Evolutionary conservation across 2,888 invertebrate genomes (phyloP), one percentile per base, ranked within the genome.

Genomic region (Polymixis lichenea): DNA sequence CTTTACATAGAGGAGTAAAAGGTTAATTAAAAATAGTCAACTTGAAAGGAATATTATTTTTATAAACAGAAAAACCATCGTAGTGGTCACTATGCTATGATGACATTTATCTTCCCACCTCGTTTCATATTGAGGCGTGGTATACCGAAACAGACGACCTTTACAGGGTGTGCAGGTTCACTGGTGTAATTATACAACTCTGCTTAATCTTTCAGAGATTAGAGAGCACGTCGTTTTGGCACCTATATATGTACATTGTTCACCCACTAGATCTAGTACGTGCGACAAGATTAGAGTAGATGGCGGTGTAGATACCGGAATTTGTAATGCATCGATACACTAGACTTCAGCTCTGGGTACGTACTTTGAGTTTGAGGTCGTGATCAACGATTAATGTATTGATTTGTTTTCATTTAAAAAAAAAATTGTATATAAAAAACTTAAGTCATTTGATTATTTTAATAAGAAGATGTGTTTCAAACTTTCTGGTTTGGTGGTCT

Each of bases 191-290:
- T 61, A 66, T 49, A 60, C 65, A 73, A 53, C 25, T 73, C 28
- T 19, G 22, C 22, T 11, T 71, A 67, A 85, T 73, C 67, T 62
- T 70, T 66, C 5, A n/a, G 60, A 70, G 72, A 77, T 85, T 77
- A 85, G 49, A 60, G 38, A 58, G 15, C n/a, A 49, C 66, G 49
- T 58, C 49, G 25, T 60, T 72, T 72, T 22, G 22, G 38, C 56
- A 46, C 43, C 43, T 46, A 11, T 46, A 46, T 11, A 53, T 55
- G 55, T 65, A 55, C 51, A 67, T 46, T 55, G 51, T 67, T 56
- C 56, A 68, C 46, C 58, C 28, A 70, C 13, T 46, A 46, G 53
- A 49, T 7, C 55, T n/a, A 32, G 28, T 55, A 69, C 65, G 19
- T 38, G 65, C 32, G 51, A 65, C 67, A 53, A 67, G 43, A 69